Evolutionary conservation across 1,140 invertebrate genomes (phyloP).

Genomic region (Ceratosolen solmsi): DNA sequence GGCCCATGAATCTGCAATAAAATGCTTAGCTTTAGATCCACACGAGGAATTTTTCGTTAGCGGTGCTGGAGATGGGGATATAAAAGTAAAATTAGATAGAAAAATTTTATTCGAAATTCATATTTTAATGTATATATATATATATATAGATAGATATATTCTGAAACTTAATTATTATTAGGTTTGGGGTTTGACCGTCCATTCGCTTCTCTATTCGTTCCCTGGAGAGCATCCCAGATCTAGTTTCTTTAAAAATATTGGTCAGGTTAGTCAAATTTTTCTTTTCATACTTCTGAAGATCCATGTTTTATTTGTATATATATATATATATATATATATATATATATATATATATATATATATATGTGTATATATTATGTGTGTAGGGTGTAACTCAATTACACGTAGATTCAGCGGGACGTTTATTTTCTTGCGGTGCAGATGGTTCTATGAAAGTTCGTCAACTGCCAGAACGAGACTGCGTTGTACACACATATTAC

Average conservation of each 20-base stretch:
- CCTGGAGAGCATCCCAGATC: constrained; percentile 93
- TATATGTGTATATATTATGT: not conserved
- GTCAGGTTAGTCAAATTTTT: constrained; percentile 76
- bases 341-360: not conserved
- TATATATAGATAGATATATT: no score
- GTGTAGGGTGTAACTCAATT: constrained; percentile 92
- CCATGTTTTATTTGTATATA: not conserved
- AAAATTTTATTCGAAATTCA: no score
- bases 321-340: not conserved
- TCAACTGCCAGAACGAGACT: constrained; percentile 85
- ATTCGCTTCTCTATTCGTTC: constrained; percentile 89
- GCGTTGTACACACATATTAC: constrained; percentile 70
- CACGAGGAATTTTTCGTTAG: constrained; percentile 97
- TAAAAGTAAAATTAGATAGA: constrained; percentile 86
- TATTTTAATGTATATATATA: no score
- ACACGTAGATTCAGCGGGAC: constrained; percentile 86
- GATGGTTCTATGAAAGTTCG: constrained; percentile 99
- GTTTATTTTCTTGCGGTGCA: constrained; percentile 97
- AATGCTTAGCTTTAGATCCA: constrained; percentile 94
- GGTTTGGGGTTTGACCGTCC: constrained; percentile 94
- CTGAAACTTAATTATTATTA: no score
- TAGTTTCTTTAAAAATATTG: constrained; percentile 96
- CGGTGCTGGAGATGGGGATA: constrained; percentile 98
- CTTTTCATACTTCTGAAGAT: no score
- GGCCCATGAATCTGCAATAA: constrained; percentile 94